Conservation (phyloP, 30 jellyfish, hydroid and myxozoan species). For the Nemopilema nomurai region DNA sequence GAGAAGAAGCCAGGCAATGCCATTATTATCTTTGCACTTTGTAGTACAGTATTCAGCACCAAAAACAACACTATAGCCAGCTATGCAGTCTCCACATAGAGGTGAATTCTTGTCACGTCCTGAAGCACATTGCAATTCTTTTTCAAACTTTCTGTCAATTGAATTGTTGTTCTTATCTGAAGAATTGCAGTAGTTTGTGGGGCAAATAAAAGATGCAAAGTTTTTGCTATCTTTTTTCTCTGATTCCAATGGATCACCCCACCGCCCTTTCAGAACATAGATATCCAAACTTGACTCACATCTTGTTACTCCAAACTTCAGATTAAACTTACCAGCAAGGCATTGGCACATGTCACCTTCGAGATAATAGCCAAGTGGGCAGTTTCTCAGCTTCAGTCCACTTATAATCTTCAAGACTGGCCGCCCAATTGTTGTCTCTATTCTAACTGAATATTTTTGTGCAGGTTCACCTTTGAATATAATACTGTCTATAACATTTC, state of each 20-base stretch:
- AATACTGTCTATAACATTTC: constrained; percentile 38
- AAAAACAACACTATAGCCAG: constrained; percentile 50
- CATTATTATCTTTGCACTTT: constrained; percentile 42
- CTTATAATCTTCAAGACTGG: background rate
- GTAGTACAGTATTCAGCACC: constrained; percentile 68
- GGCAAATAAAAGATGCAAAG: constrained; percentile 37
- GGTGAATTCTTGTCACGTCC: constrained; percentile 61
- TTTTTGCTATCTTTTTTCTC: background rate
- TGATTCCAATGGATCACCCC: constrained; percentile 56
- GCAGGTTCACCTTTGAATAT: constrained; percentile 43
- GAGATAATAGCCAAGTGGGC: constrained; percentile 73
- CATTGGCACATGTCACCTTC: constrained; percentile 33
- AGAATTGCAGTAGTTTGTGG: constrained; percentile 30
- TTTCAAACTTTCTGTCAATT: constrained; percentile 27
- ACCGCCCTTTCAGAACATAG: constrained; percentile 63
- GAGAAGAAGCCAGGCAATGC: constrained; percentile 29
- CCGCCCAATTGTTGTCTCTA: constrained; percentile 71
- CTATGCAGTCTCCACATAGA: constrained; percentile 69
- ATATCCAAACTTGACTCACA: constrained; percentile 35
- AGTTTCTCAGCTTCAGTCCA: constrained; percentile 19
- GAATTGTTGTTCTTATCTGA: background rate
- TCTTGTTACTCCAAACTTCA: constrained; percentile 46
- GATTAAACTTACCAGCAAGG: constrained; percentile 35
- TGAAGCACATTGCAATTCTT: constrained; percentile 37
- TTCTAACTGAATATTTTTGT: constrained; percentile 2